phyloP scores from a whole-genome alignment of 2,797 vertebrate genomes.

The Malurus leucopterus region DNA sequence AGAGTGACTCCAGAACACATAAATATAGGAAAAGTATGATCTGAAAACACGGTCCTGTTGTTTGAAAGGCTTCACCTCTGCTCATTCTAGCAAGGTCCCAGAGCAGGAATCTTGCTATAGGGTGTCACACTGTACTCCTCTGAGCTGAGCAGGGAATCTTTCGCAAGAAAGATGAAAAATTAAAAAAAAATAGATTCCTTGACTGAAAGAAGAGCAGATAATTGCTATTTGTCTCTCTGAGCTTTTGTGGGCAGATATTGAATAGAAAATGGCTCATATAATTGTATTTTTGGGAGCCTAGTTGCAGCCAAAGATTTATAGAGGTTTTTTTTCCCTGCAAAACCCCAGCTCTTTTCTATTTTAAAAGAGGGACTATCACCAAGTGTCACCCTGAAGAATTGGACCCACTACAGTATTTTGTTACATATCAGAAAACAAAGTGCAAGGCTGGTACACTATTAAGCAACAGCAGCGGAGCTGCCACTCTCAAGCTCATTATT shows the following conservation, averaged over 20 bases:
- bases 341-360: slow-evolving; percentile 48
- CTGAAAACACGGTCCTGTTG: not conserved
- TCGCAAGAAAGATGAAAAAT: slow-evolving; percentile 11
- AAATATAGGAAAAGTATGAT: not conserved
- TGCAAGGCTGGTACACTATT: slow-evolving; percentile 62
- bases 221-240: slow-evolving; percentile 39
- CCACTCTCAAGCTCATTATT: slow-evolving; percentile 75
- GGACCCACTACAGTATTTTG: slow-evolving; percentile 65
- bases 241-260: slow-evolving; percentile 52
- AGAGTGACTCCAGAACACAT: not conserved
- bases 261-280: slow-evolving; percentile 58
- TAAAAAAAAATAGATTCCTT: not conserved
- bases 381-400: slow-evolving; percentile 77
- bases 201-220: slow-evolving; percentile 41
- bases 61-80: not conserved
- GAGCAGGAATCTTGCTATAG: not conserved
- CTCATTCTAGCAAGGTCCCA: not conserved
- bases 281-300: slow-evolving; percentile 59
- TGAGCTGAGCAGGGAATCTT: not conserved
- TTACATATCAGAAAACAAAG: slow-evolving; percentile 65
- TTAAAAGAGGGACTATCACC: slow-evolving; percentile 68
- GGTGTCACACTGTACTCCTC: not conserved
- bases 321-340: slow-evolving; percentile 52
- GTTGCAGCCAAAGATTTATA: slow-evolving; percentile 61
- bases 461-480: slow-evolving; percentile 62